Conservation (phyloP, 2,888 invertebrate species). For the Sarcophaga rosellei region DNA sequence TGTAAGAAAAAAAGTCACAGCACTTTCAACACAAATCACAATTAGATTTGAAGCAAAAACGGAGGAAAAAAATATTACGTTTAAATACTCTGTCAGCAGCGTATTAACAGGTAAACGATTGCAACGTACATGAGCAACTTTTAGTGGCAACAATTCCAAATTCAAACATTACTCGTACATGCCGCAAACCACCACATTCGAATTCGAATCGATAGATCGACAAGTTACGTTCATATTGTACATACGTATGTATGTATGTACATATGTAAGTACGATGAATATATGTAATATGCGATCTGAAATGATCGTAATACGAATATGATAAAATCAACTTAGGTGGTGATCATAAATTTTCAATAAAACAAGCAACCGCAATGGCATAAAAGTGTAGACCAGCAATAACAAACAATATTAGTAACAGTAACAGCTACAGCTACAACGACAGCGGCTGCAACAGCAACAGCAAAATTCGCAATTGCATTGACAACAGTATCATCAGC, state of each 20-base stretch:
- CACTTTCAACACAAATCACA: conserved; percentile 63
- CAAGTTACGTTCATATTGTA: neutral
- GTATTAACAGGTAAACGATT: conserved; percentile 34
- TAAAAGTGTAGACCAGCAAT: conserved; percentile 59
- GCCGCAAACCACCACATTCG: conserved; percentile 11
- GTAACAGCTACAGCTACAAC: neutral
- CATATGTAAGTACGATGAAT: conserved; percentile 10
- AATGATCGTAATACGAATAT: conserved; percentile 68
- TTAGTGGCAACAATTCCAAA: conserved; percentile 61
- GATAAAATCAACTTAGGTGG: conserved; percentile 68
- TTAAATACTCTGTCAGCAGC: conserved; percentile 49
- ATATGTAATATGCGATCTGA: conserved; percentile 63
- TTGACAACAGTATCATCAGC: neutral
- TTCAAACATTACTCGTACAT: conserved; percentile 33
- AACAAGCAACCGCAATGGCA: conserved; percentile 54
- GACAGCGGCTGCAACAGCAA: conserved; percentile 4
- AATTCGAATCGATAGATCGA: neutral
- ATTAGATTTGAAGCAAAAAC: conserved; percentile 50
- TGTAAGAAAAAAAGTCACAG: neutral
- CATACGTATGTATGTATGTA: neutral
- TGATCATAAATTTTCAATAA: conserved; percentile 67
- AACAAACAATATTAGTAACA: conserved; percentile 31
- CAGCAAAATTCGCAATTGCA: neutral
- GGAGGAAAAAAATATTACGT: conserved; percentile 30
- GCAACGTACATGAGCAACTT: conserved; percentile 31